Evolutionary conservation across 35 echinoderm and acorn worm species (phyloP), one percentile per base, ranked within the genome.

Genomic region (Ptychodera flava): DNA sequence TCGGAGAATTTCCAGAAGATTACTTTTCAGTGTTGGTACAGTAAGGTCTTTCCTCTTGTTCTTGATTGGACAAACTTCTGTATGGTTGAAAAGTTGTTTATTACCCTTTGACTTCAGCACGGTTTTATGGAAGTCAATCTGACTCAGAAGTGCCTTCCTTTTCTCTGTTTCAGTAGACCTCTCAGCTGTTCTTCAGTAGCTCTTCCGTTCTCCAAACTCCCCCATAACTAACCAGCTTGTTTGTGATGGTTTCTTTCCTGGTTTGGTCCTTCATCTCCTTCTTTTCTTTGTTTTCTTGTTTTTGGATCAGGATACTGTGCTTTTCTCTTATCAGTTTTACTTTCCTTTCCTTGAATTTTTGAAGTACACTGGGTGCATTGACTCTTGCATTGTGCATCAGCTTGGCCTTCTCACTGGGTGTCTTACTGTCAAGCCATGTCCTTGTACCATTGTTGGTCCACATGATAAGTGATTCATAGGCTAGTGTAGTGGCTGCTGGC

Each of bases 391-490:
- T 2, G 31, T 85, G 31, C 0, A 85, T 36, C 30, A 85, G 45
- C 36, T 16, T 15, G 22, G 45, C 84, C 35, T 53, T 77, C 45
- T 85, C 84, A 28, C n/a, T 85, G 2, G 84, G 36, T 32, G 28
- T 1, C 0, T 64, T 36, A 16, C 36, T 64, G 28, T 85, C 36
- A 53, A 85, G 84, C 84, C 84, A 85, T n/a, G 38, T 85, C 15
- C 84, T 85, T 27, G 84, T n/a, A 53, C 77, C 77, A 52, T 93
- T 93, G 76, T 90, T 93, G 15, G 33, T 77, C 92, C 92, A 93
- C 84, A 93, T 90, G 27, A 93, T 85, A 0, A 93, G 76, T 15
- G 88, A 64, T 37, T 93, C 92, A 88, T n/a, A n/a, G n/a, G n/a
- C n/a, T n/a, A n/a, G n/a, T n/a, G n/a, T n/a, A n/a, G n/a, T n/a